A percentile compares a stretch with the other conserved stretches of the same genome.
These are phyloP conservation scores for Bufotes viridis DNA, from an alignment of 2,797 vertebrate species.

Conservation along the genomic window DNA sequence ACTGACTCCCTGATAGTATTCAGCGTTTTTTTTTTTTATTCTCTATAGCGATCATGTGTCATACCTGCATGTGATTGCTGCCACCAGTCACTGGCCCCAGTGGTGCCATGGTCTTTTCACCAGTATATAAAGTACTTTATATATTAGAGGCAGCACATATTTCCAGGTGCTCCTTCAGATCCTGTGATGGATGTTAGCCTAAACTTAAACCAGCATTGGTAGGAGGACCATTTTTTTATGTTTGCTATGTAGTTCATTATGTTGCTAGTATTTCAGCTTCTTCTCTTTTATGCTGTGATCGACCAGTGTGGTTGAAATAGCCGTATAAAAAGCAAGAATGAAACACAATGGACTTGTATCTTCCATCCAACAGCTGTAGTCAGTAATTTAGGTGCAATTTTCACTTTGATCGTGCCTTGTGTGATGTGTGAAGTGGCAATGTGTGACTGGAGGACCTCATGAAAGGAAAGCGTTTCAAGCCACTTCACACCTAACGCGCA, in stretches of 20 bases:
- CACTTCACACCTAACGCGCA: background rate
- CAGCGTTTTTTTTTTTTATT: too few species aligned
- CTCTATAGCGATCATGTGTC: too few species aligned
- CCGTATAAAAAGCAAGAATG: background rate
- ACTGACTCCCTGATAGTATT: too few species aligned
- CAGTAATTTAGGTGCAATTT: slow-evolving; percentile 22
- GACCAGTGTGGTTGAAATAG: background rate
- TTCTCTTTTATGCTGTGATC: background rate
- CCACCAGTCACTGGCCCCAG: too few species aligned
- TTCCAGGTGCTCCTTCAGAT: too few species aligned
- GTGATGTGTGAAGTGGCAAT: background rate
- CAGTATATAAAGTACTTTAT: too few species aligned
- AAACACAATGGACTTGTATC: background rate
- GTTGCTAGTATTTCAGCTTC: background rate
- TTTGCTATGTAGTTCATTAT: background rate
- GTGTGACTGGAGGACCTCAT: background rate
- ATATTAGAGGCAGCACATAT: too few species aligned
- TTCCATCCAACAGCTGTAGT: background rate
- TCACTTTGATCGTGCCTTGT: slow-evolving; percentile 3
- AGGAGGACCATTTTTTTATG: background rate
- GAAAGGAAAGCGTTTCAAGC: background rate
- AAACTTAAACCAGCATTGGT: too few species aligned
- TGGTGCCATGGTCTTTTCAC: too few species aligned
- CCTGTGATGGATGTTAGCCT: too few species aligned
- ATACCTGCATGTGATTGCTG: too few species aligned